A percentile compares a stretch with the other conserved stretches of the same genome.
phyloP scores from a whole-genome alignment of 2,888 invertebrate species.

The Trisateles emortualis region DNA sequence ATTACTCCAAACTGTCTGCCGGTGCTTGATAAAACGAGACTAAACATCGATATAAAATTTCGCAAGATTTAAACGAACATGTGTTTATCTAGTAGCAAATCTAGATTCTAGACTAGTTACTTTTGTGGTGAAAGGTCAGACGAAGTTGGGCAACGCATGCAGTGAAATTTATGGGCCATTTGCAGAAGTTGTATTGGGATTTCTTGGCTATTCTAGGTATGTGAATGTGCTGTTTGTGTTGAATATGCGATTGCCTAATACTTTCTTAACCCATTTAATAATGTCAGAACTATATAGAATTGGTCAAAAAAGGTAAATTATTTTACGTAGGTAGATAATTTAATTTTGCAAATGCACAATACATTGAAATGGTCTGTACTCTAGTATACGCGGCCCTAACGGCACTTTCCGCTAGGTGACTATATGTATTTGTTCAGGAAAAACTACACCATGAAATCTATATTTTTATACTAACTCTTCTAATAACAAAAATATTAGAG shows the following conservation, averaged over 20 bases:
- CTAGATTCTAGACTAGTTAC: conserved; percentile 74
- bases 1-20: not conserved
- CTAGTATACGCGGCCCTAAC: too few relatives aligned
- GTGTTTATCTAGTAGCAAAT: conserved; percentile 70
- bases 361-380: too few relatives aligned
- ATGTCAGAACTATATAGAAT: too few relatives aligned
- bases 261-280: too few relatives aligned
- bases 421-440: too few relatives aligned
- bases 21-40: not conserved
- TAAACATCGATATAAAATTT: conserved; percentile 50
- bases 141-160: conserved; percentile 54
- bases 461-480: too few relatives aligned
- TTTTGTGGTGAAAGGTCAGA: conserved; percentile 78
- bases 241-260: not conserved
- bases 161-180: conserved; percentile 46
- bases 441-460: too few relatives aligned
- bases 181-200: not conserved
- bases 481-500: too few relatives aligned
- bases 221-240: not conserved
- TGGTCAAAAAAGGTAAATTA: too few relatives aligned
- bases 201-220: not conserved
- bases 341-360: too few relatives aligned
- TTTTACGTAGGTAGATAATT: too few relatives aligned
- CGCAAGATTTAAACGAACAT: conserved; percentile 56
- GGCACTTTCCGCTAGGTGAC: too few relatives aligned